phyloP scores from a whole-genome alignment of 37 sponge, comb jelly and placozoan species.

The Lycopodina hypogea region DNA sequence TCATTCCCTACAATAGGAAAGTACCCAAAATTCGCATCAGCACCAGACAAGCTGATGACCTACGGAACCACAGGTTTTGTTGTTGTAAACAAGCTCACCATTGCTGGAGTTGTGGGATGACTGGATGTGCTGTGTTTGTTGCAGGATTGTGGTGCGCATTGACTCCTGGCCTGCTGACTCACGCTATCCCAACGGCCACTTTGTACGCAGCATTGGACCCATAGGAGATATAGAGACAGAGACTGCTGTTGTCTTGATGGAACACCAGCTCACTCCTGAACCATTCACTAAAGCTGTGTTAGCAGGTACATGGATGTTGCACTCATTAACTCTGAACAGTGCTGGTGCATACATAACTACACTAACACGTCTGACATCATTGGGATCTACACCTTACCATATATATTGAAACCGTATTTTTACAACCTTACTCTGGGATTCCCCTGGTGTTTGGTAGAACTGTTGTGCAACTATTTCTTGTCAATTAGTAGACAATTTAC shows the following conservation, averaged over 20 bases:
- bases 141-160: constrained; percentile 64
- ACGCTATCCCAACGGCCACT: constrained; percentile 78
- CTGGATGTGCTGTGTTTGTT: too few relatives aligned
- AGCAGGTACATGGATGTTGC: too few relatives aligned
- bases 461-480: too few relatives aligned
- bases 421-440: too few relatives aligned
- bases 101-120: not conserved
- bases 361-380: too few relatives aligned
- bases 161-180: constrained; percentile 68
- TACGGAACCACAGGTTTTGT: constrained; percentile 46
- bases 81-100: not conserved
- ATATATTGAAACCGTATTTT: too few relatives aligned
- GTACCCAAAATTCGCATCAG: constrained; percentile 67
- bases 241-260: constrained; percentile 55
- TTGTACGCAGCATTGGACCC: constrained; percentile 75
- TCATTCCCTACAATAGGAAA: constrained; percentile 63
- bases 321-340: not conserved
- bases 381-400: too few relatives aligned
- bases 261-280: constrained; percentile 23
- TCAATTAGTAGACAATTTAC: too few relatives aligned
- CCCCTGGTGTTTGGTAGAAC: too few relatives aligned
- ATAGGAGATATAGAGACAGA: constrained; percentile 74
- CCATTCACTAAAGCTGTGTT: constrained; percentile 59
- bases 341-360: too few relatives aligned
- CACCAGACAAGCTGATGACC: constrained; percentile 55